Conservation (phyloP, 2,113 vertebrate species). For the Dasypus novemcinctus region DNA sequence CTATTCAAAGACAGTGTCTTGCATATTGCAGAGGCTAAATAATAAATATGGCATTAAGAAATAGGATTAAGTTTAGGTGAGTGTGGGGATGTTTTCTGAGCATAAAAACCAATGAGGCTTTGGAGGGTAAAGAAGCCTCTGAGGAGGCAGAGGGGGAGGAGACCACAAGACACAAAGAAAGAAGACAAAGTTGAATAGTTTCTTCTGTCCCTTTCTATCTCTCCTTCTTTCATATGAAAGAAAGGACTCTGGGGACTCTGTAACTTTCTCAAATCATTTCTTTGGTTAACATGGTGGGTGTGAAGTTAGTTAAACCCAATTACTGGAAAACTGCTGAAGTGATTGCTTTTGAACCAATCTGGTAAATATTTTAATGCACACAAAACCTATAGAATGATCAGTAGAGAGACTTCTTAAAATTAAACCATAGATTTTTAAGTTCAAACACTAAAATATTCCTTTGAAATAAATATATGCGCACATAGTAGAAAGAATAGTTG, state of each 20-base stretch:
- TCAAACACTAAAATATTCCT: not conserved
- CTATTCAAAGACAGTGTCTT: not conserved
- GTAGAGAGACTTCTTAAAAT: not conserved
- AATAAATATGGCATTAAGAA: not conserved
- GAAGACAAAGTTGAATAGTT: too few relatives aligned
- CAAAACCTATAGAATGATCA: not conserved
- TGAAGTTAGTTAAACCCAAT: not conserved
- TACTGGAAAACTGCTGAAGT: not conserved
- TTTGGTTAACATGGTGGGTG: not conserved
- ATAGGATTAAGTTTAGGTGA: not conserved
- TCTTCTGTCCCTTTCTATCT: too few relatives aligned
- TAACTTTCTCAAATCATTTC: not conserved
- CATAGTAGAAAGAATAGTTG: not conserved
- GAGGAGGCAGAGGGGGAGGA: too few relatives aligned
- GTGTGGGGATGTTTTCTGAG: not conserved
- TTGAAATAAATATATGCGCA: not conserved
- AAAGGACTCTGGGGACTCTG: too few relatives aligned
- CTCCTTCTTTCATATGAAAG: too few relatives aligned
- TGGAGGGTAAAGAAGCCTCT: too few relatives aligned
- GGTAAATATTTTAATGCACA: not conserved
- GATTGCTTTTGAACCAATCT: not conserved
- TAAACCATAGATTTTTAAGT: not conserved
- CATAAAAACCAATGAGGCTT: not conserved
- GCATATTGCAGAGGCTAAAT: not conserved
- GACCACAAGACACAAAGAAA: too few relatives aligned